A percentile compares a stretch with the other conserved stretches of the same genome.
Evolutionary conservation across 2,888 invertebrate genomes (phyloP).

Genomic region (Fragum fragum): DNA sequence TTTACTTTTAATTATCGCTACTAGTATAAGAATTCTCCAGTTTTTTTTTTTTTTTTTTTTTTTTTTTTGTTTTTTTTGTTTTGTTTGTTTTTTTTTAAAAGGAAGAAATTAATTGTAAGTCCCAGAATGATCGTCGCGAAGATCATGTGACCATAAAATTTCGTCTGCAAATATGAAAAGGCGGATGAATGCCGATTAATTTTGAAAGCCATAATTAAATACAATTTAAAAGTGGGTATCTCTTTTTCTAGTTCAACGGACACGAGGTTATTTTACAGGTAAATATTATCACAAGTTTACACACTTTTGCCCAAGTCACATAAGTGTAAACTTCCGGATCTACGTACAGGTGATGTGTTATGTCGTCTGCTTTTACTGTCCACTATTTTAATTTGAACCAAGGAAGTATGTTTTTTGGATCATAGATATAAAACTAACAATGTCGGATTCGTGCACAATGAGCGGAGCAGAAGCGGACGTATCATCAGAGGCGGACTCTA

Average conservation of each 20-base stretch:
- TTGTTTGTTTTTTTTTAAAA: too few species aligned
- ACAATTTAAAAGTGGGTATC: background rate
- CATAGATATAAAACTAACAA: background rate
- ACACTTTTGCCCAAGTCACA: conserved; percentile 2
- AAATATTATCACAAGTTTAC: conserved; percentile 27
- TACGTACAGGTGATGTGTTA: conserved; percentile 14
- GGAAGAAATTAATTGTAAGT: too few species aligned
- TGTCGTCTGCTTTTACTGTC: background rate
- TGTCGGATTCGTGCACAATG: conserved; percentile 36
- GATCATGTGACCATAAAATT: background rate
- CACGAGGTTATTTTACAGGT: conserved; percentile 11
- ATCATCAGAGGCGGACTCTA: conserved; percentile 60
- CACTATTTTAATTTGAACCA: background rate
- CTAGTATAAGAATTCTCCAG: too few species aligned
- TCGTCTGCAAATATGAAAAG: conserved; percentile 4
- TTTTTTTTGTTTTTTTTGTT: too few species aligned
- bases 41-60: too few species aligned
- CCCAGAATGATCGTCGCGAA: too few species aligned
- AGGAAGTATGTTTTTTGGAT: background rate
- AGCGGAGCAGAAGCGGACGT: conserved; percentile 64
- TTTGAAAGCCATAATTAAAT: background rate
- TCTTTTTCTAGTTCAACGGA: background rate
- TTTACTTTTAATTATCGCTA: too few species aligned
- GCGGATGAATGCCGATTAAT: background rate
- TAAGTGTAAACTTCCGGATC: conserved; percentile 27